Evolutionary conservation across 2,888 invertebrate species (phyloP), one percentile per base, ranked within the genome.

Genomic region (Lobophora halterata): DNA sequence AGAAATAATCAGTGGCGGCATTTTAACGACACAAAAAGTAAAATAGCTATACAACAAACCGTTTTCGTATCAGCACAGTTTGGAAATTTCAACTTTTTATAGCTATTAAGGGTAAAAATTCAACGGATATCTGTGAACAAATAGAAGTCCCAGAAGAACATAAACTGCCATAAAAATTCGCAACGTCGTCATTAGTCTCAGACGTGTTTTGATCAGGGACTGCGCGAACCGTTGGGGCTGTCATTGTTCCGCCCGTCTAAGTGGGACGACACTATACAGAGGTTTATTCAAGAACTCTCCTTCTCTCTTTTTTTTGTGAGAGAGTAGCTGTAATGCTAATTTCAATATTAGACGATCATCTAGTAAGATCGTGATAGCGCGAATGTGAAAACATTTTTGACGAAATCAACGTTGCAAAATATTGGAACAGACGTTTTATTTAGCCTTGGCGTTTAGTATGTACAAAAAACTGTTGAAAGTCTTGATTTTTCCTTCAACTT

Each of bases 181-280:
- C 72, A 68, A 57, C 68, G 72, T 69, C 69, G 73, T 80, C 81
- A 81, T 83, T 85, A 83, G 80, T 75, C 73, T 72, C 74, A 71
- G 82, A 79, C 80, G 83, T 79, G 81, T 83, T 82, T 83, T 80
- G 83, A 82, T 81, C 77, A 74, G 70, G 60, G 65, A 51, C 56
- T 55, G 64, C 61, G 64, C 55, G 57, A 62, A 65, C 58, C 59
- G 59, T 55, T 55, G 55, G 48, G 40, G 65, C 58, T 53, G 57
- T 59, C 58, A 55, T 58, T 63, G 61, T 66, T 51, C 46, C 52
- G 43, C 38, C n/a, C 39, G 63, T 31, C 8, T 42, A 56, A 68
- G 37, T 31, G 51, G 47, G 65, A 63, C 31, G 38, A 35, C 29
- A 35, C 48, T 55, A 52, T 46, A 48, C 44, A 35, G 43, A 38